Evolutionary conservation across 2,797 vertebrate species (phyloP), one percentile per base, ranked within the genome.

Genomic region (Echeneis naucrates): DNA sequence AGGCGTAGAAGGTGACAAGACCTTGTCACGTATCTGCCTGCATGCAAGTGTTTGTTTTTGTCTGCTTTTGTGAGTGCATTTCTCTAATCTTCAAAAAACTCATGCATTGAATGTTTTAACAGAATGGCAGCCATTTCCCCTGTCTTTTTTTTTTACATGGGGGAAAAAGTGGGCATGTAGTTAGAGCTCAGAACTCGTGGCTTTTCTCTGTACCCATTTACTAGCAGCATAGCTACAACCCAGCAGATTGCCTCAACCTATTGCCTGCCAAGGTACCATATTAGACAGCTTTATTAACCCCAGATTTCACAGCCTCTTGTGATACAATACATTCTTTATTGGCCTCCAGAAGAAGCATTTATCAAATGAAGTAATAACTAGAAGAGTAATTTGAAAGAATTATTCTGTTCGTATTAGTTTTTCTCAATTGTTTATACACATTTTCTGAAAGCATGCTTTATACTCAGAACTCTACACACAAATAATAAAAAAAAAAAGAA

Each of bases 181-280:
- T 78, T 63, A 75, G 62, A 67, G 57, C 79, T 88, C n/a, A n/a
- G n/a, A n/a, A n/a, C n/a, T n/a, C n/a, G n/a, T 70, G 68, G 44
- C 73, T 26, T 82, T 45, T 72, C 79, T 88, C 83, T 85, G 73
- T 84, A 80, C 60, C 75, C 81, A 87, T 91, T 85, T 85, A 88
- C 80, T 54, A 79, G 74, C 52, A 78, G 68, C 66, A 80, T 67
- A 72, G 69, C 84, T 77, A 77, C 75, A 76, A 77, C 52, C 70
- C 35, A 61, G 45, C 50, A 14, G 65, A 74, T 69, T 66, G 75
- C 63, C 67, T 72, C 72, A 67, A 75, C 55, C 73, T 74, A 85
- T 80, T 68, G 62, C 57, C 30, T 68, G 65, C 63, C 67, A 86
- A 80, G 69, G 48, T 78, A 80, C 84, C 59, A 45, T 55, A 61